Conservation (phyloP, 2,888 invertebrate species). For the Xanthia icteritia region DNA sequence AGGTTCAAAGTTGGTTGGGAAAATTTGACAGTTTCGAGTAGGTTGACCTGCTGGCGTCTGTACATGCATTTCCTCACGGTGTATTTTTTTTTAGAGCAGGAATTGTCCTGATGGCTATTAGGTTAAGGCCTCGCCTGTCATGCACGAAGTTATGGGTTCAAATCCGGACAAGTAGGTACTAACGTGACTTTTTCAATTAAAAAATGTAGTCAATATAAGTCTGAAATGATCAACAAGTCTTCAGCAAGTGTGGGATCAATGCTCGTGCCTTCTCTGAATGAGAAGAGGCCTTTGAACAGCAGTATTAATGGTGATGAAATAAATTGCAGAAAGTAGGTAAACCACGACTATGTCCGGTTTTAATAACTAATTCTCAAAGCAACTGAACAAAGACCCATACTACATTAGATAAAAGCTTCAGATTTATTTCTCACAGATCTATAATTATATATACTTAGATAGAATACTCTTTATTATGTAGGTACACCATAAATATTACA, state of each 20-base stretch:
- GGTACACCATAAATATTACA: no score
- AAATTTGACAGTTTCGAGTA: no score
- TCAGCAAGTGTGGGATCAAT: neutral
- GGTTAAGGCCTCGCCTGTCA: neutral
- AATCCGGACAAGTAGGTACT: neutral
- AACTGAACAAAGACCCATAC: no score
- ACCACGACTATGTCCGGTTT: no score
- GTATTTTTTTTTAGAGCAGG: neutral
- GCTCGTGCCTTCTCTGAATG: no score
- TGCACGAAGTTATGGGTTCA: neutral
- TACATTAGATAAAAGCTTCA: neutral
- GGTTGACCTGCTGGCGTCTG: no score
- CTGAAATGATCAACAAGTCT: neutral
- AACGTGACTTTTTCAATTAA: neutral
- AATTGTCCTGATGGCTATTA: neutral
- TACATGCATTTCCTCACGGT: neutral
- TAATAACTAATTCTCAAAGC: no score
- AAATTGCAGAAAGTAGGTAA: neutral
- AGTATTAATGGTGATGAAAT: neutral
- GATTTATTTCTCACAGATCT: conserved; percentile 15
- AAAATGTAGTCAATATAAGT: neutral
- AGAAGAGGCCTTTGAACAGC: neutral
- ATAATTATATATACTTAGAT: no score
- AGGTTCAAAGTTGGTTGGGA: no score
- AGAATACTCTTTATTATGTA: no score